Conservation (phyloP, 2,113 vertebrate genomes). For the Suncus etruscus region DNA sequence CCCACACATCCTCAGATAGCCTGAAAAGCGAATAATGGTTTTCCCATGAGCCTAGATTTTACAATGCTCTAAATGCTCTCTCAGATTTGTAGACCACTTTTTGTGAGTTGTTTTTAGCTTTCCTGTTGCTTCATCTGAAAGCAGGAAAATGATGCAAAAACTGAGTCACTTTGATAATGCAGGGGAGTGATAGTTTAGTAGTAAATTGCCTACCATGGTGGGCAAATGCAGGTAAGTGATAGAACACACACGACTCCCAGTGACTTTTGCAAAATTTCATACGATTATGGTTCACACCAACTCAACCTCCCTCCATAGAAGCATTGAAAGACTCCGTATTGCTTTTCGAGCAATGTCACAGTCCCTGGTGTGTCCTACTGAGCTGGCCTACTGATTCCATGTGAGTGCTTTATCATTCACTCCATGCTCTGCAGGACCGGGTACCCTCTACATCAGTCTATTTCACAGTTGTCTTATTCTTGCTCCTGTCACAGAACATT, state of each 20-base stretch:
- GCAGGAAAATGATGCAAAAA: background rate
- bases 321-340: background rate
- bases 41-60: conserved; percentile 50
- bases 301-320: background rate
- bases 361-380: background rate
- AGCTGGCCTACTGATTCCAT: background rate
- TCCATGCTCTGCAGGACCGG: background rate
- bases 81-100: conserved; percentile 4
- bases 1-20: conserved; percentile 32
- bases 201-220: background rate
- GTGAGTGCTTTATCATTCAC: background rate
- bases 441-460: background rate
- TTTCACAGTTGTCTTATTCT: background rate
- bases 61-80: conserved; percentile 44
- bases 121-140: conserved; percentile 15
- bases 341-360: conserved; percentile 23
- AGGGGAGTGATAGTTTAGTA: background rate
- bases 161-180: background rate
- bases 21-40: conserved; percentile 57
- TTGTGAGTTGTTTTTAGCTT: background rate
- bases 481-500: background rate
- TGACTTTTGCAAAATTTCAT: background rate
- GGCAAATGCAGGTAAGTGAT: background rate
- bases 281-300: background rate
- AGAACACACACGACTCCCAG: background rate